Evolutionary conservation across 92 coral and sea anemone genomes (phyloP), one percentile per base, ranked within the genome.

Genomic region (Actinostola sp.): DNA sequence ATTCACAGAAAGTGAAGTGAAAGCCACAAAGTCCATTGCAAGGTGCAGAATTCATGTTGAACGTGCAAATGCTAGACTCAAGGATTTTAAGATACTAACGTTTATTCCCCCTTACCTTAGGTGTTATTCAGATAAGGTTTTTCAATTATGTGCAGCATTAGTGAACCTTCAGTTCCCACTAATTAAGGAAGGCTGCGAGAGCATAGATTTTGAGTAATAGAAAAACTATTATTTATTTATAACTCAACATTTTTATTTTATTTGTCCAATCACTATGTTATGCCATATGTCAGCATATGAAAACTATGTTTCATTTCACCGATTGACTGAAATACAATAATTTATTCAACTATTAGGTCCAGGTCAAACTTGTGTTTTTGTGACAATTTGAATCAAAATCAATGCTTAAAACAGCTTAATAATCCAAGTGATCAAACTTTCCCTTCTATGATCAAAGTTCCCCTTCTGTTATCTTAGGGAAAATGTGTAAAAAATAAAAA

Each of bases 121-220:
- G 55, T 72, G 87, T 44, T 75, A 67, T 70, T 36, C 76, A 36
- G 87, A 86, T 60, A 86, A 61, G 34, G 19, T 86, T n/a, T 50
- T 86, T 50, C 81, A 86, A 67, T 58, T 76, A 13, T 77, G 88
- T 75, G 85, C 86, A 34, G 80, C 86, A 41, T 51, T 79, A 66
- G 93, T 88, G 14, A 88, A 88, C 65, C 43, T 59, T 29, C 65
- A 59, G 41, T 59, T 59, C 43, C 65, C 65, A 59, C 21, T 59
- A 33, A 39, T 72, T 88, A 67, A 66, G 61, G 78, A 68, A 43
- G 78, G 77, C 56, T 69, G 83, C 43, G 54, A 68, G n/a, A 66
- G 39, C 45, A 9, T 41, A 23, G 66, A 49, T 7, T 75, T 75
- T 63, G 81, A 75, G 28, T 75, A 65, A 34, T 29, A 4, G 14